phyloP scores from a whole-genome alignment of 2,113 vertebrate genomes.

The Podarcis raffonei region DNA sequence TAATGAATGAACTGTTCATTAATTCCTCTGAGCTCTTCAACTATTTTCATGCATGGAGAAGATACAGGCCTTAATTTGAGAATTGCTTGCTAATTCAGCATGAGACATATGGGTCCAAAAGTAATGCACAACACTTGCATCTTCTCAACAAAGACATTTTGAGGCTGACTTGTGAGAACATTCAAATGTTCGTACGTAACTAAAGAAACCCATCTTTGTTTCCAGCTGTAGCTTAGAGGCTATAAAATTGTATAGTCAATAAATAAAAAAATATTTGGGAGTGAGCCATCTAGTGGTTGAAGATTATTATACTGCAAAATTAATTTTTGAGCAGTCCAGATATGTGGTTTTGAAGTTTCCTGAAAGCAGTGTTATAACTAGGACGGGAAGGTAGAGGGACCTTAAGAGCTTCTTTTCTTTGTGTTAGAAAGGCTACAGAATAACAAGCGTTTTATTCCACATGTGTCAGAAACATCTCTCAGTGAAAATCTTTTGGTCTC shows the following conservation, averaged over 20 bases:
- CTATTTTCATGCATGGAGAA: neutral
- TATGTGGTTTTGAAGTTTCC: neutral
- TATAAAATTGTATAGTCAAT: neutral
- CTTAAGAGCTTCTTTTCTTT: neutral
- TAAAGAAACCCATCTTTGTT: neutral
- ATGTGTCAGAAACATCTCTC: too few relatives aligned
- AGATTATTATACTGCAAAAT: neutral
- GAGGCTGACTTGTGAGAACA: neutral
- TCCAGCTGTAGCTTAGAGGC: rapidly evolving
- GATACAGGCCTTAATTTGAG: neutral
- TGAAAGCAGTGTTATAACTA: neutral
- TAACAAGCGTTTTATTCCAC: too few relatives aligned
- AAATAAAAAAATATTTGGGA: neutral
- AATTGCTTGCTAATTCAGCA: neutral
- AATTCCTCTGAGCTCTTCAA: neutral
- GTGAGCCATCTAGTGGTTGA: constrained; percentile 9
- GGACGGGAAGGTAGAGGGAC: neutral
- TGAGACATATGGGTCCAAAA: neutral
- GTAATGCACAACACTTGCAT: neutral
- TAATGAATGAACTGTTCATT: neutral
- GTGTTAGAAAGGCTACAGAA: too few relatives aligned
- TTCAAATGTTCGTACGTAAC: neutral
- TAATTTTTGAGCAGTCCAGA: too few relatives aligned
- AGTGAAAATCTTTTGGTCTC: too few relatives aligned
- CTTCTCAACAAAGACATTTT: neutral